Evolutionary conservation across 2,797 vertebrate species (phyloP).

Genomic region (Hylomyscus alleni): DNA sequence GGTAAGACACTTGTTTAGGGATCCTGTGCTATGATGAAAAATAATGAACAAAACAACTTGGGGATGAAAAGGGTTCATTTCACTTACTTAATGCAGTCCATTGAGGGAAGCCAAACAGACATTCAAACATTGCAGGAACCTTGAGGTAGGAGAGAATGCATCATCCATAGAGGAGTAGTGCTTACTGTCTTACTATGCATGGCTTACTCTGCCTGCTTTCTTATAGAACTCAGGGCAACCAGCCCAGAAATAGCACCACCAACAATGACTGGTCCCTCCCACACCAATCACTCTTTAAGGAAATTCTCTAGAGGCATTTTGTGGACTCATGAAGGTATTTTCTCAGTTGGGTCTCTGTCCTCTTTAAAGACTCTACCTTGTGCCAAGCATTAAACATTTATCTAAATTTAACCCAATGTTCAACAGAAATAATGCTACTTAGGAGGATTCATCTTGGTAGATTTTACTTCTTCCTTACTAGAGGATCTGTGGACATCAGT

Average conservation of each 20-base stretch:
- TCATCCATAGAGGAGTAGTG: neutral
- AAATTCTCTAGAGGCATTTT: neutral
- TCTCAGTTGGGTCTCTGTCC: neutral
- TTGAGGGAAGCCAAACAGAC: neutral
- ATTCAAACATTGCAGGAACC: neutral
- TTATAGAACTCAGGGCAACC: neutral
- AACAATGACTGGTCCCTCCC: neutral
- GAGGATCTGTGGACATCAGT: accelerated
- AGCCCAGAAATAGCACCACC: neutral
- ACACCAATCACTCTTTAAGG: no score
- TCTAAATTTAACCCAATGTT: neutral
- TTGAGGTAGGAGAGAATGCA: no score
- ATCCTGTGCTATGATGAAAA: neutral
- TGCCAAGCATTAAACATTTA: neutral
- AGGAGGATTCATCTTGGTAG: neutral
- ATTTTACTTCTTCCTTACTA: neutral
- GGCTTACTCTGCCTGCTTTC: neutral
- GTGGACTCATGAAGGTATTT: neutral
- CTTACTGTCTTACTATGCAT: no score
- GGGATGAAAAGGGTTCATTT: neutral
- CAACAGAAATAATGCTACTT: neutral
- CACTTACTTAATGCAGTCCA: neutral
- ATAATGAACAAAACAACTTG: no score
- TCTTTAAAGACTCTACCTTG: neutral
- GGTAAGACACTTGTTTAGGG: neutral